Conservation (phyloP, 2,888 invertebrate species). For the Hyposoter didymator region DNA sequence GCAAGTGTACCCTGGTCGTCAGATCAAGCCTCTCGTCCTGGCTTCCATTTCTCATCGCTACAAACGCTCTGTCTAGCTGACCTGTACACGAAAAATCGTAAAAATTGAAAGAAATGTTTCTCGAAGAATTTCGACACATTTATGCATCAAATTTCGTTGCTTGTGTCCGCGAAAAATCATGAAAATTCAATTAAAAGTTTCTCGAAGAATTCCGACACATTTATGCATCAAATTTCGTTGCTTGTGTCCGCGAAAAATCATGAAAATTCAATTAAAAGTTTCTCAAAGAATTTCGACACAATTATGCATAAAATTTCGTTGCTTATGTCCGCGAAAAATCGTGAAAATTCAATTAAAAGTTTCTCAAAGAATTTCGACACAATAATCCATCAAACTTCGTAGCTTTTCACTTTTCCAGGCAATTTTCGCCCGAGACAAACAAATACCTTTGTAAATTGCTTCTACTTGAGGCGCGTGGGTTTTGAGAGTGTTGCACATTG, state of each 20-base stretch:
- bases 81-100: constrained; percentile 84
- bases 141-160: neutral
- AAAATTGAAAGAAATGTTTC: neutral
- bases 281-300: too few relatives aligned
- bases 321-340: neutral
- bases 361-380: too few relatives aligned
- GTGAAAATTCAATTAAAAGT: neutral
- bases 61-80: constrained; percentile 92
- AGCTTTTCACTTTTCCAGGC: neutral
- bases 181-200: neutral
- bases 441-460: constrained; percentile 89
- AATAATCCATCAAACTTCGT: neutral
- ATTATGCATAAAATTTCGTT: neutral
- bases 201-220: neutral
- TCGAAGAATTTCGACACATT: neutral
- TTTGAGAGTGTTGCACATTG: constrained; percentile 92
- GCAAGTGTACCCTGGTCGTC: constrained; percentile 93
- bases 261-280: neutral
- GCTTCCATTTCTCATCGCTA: constrained; percentile 94
- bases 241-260: neutral
- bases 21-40: constrained; percentile 94
- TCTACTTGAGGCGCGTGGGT: constrained; percentile 91
- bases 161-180: neutral
- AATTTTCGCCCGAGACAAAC: neutral
- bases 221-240: neutral